Evolutionary conservation across 2,113 vertebrate species (phyloP), one percentile per base, ranked within the genome.

Genomic region (Barnardius zonarius): DNA sequence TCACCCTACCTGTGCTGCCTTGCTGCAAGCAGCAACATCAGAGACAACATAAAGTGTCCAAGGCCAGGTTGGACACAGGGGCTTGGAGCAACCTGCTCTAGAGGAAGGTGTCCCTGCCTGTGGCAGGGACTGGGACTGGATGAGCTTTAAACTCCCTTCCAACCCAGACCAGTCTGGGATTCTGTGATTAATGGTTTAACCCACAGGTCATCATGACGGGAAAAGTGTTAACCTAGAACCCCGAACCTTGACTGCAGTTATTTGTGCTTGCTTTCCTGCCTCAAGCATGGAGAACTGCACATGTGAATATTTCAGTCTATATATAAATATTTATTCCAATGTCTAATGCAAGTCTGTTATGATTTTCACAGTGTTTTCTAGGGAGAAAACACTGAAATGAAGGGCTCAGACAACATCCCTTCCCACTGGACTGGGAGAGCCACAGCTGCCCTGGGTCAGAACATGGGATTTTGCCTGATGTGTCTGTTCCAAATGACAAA

Each of bases 11-110:
- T 18, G 17, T 10, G 3, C 43, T 24, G 43, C 17, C 59, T 39
- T 5, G 0, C 9, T 5, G 33, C 0, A 31, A 41, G 62, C 22
- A 8, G 74, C 0, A 4, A 3, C 3, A 7, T 0, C 41, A n/a
- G 61, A 9, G 39, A 22, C 25, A 6, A 1, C 4, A 7, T 10
- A n/a, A 35, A 59, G 57, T 15, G 13, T 16, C 13, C 57, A 59
- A 59, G 33, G 22, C 57, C 33, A n/a, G 57, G 57, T 15, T 59
- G 57, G 55, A 59, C 4, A 48, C 46, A 48, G 6, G 20, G 14
- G 33, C 33, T 59, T 35, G 57, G 57, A 59, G 33, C 33, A 59
- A n/a, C 6, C 33, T n/a, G 57, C 20, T 59, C 22, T 35, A 35
- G 22, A 10, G 33, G 57, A 59, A 59, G 57, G 33, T n/a, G 33